A percentile compares a stretch with the other conserved stretches of the same genome.
These are phyloP conservation scores for Dipus sagitta DNA, from an alignment of 2,797 vertebrate species.

Conservation along the genomic window DNA sequence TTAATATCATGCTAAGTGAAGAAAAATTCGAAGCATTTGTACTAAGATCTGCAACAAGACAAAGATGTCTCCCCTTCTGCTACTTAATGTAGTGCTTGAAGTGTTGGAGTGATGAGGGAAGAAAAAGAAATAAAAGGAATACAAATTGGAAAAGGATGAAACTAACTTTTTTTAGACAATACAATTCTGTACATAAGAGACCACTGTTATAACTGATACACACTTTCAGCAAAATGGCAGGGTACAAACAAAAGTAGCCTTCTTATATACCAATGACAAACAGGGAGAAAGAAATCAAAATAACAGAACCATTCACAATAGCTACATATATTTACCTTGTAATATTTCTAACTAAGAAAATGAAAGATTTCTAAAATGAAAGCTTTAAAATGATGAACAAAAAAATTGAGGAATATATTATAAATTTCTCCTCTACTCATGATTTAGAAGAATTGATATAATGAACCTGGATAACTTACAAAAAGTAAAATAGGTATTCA, in stretches of 20 bases:
- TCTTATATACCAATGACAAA: neutral
- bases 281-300: neutral
- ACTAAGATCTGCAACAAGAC: too few species aligned
- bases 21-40: too few species aligned
- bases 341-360: neutral
- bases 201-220: neutral
- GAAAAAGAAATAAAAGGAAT: neutral
- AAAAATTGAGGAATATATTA: neutral
- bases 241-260: neutral
- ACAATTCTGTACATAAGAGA: neutral
- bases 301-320: neutral
- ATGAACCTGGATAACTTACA: neutral
- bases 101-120: neutral
- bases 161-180: too few species aligned
- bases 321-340: neutral
- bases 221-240: neutral
- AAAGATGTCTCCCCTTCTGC: neutral
- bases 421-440: neutral
- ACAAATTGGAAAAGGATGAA: neutral
- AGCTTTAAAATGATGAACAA: neutral
- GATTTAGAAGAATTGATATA: neutral
- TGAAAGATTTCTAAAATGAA: neutral
- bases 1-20: too few species aligned
- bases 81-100: neutral
- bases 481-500: neutral